A percentile compares a stretch with the other conserved stretches of the same genome.
These are phyloP conservation scores for Paramormyrops kingsleyae DNA, from an alignment of 2,113 vertebrate genomes.

Conservation along the genomic window DNA sequence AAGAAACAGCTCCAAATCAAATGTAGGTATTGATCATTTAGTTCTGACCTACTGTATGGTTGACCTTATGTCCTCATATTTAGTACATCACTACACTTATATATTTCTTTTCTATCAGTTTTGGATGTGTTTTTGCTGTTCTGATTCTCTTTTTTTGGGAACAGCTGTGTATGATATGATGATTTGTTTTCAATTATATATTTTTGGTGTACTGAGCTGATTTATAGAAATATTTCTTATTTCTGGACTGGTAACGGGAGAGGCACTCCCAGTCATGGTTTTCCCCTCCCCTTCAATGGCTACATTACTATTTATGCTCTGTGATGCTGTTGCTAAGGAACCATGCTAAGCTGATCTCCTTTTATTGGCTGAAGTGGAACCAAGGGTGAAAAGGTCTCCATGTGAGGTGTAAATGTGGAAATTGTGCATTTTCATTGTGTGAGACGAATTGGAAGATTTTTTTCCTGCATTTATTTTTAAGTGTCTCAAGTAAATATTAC, in stretches of 20 bases:
- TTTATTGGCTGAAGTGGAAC: conserved; percentile 47
- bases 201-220: neutral
- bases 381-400: conserved; percentile 26
- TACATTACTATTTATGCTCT: conserved; percentile 29
- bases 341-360: conserved; percentile 40
- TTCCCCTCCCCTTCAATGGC: conserved; percentile 28
- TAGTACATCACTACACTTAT: no score
- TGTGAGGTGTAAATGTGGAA: conserved; percentile 39
- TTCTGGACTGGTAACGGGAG: conserved; percentile 40
- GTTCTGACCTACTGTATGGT: no score
- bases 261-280: conserved; percentile 34
- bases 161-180: neutral
- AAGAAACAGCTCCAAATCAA: no score
- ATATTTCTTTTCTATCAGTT: neutral
- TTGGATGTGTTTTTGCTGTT: neutral
- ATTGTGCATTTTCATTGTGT: conserved; percentile 6
- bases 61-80: no score
- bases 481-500: neutral
- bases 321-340: conserved; percentile 64
- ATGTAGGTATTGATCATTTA: no score
- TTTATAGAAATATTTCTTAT: neutral
- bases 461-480: neutral
- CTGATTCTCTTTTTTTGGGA: neutral
- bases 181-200: neutral
- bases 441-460: neutral